Base-by-base conservation (phyloP, 1,140 invertebrate genomes). In the Drosophila nebulosa region DNA sequence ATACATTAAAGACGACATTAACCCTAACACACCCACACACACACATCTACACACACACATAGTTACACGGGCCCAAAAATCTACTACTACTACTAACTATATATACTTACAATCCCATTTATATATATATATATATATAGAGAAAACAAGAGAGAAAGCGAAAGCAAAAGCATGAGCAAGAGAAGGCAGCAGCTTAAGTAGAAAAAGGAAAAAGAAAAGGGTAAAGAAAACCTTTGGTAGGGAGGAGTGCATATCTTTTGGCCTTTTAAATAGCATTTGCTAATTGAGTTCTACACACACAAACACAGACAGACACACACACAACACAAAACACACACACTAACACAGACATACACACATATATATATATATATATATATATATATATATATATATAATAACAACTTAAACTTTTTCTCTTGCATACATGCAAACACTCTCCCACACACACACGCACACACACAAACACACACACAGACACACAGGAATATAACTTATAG, bases 401-500 rank as follows among this genome's bases (percentile, higher is more conserved):
- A 26, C 2, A 85, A 74, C 74, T 89, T 70, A 89, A 90, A 90
- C 30, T 32, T 32, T 12, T 32, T 12, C 30, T 32, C 30, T 32
- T n/a, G n/a, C n/a, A n/a, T n/a, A n/a, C 30, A 32, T 12, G 3
- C 30, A 53, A n/a, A n/a, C n/a, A n/a, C n/a, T n/a, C n/a, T n/a
- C n/a, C n/a, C 4, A 46, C 7, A 6, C 16, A 18, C 39, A 30
- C 26, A 55, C 6, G 18, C 26, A 55, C 26, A 18, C 26, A 27
- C 6, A 55, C 7, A 30, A 2, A 2, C 27, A 30, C 1, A 30
- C 1, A 53, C 26, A 30, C 51, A 30, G 12, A 53, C 26, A 79
- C 83, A 81, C 74, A 66, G 59, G 60, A 76, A 84, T 65, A 85
- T 65, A 85, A 74, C 75, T 89, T 74, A 89, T 90, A 90, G 89